Base-by-base conservation (phyloP, 2,888 invertebrate species). In the Orthosia incerta region DNA sequence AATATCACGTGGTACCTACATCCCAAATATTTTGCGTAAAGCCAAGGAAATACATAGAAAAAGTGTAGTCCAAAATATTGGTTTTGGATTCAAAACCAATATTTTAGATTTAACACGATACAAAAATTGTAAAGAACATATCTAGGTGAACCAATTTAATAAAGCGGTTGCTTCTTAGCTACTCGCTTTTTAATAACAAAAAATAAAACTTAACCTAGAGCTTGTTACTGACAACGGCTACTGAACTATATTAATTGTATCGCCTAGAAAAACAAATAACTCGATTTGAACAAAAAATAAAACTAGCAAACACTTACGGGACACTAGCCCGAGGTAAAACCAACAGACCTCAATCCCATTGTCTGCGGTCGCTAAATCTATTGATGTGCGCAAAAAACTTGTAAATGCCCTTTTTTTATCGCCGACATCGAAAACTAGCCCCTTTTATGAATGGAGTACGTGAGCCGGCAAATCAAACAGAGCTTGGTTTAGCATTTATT, bases 381-480 rank as follows among this genome's bases (percentile, higher is more conserved):
- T 89, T 87, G 85, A 85, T 75, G 86, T 86, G 79, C 45, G 83
- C 80, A 81, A 82, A 86, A 90, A 88, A 86, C 79, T 85, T 84
- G 86, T 87, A 87, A 88, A 86, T 87, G 71, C 51, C 45, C 72
- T 89, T 89, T 65, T 89, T 87, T 82, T 82, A 80, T 75, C 66
- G 71, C 67, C 61, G 63, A 71, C 62, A 76, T 74, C 65, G 55
- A 55, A 67, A 75, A 82, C 78, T 73, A 76, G 79, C 75, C 78
- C 78, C 79, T 76, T 80, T 82, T 79, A 75, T 84, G 83, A 83
- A 86, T 77, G 70, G 78, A 64, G 79, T 84, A 88, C 90, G 89
- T 90, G 90, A 83, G 86, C 76, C 79, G 79, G 86, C 88, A 89
- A 88, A 89, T 89, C 87, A 88, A 90, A 90, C 77, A 86, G 83